Percentiles rank a stretch among this genome's conserved stretches.
These are phyloP conservation scores for Panthera tigris DNA, from an alignment of 2,113 vertebrate genomes.

Conservation along the genomic window DNA sequence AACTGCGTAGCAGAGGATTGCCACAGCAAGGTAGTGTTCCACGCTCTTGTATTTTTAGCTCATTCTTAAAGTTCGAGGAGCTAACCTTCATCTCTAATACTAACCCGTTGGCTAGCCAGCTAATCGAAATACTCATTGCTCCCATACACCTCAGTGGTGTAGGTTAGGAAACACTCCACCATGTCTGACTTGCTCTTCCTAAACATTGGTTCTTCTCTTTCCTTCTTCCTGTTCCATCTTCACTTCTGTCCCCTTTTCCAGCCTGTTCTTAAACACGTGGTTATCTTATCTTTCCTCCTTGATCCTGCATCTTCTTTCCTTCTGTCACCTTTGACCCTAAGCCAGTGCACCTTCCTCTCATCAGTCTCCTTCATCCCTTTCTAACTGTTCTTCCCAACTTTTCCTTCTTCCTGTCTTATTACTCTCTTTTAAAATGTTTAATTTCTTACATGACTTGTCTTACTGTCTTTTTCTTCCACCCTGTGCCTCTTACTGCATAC, in stretches of 20 bases:
- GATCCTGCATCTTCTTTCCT: not conserved
- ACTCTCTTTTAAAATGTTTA: not conserved
- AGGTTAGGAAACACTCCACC: not conserved
- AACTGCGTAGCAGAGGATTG: slow-evolving; percentile 94
- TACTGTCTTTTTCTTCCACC: not conserved
- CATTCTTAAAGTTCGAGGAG: slow-evolving; percentile 79
- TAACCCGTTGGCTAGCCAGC: slow-evolving; percentile 54
- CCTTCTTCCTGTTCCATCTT: not conserved
- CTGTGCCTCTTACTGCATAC: not conserved
- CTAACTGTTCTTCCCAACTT: not conserved
- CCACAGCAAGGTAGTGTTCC: slow-evolving; percentile 95
- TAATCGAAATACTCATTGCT: not conserved
- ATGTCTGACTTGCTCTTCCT: not conserved
- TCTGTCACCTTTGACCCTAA: not conserved
- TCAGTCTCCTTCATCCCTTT: not conserved
- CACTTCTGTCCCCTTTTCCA: not conserved
- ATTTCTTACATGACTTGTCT: not conserved
- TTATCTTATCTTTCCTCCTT: not conserved
- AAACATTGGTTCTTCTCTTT: not conserved
- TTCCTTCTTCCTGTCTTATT: not conserved
- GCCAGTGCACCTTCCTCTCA: not conserved
- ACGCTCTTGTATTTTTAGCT: slow-evolving; percentile 66
- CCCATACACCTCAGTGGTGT: no score
- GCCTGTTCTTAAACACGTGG: not conserved
- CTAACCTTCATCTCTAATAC: slow-evolving; percentile 72